A percentile compares a stretch with the other conserved stretches of the same genome.
These are phyloP conservation scores for Tragelaphus eurycerus DNA, from an alignment of 2,797 vertebrate species.

Conservation along the genomic window DNA sequence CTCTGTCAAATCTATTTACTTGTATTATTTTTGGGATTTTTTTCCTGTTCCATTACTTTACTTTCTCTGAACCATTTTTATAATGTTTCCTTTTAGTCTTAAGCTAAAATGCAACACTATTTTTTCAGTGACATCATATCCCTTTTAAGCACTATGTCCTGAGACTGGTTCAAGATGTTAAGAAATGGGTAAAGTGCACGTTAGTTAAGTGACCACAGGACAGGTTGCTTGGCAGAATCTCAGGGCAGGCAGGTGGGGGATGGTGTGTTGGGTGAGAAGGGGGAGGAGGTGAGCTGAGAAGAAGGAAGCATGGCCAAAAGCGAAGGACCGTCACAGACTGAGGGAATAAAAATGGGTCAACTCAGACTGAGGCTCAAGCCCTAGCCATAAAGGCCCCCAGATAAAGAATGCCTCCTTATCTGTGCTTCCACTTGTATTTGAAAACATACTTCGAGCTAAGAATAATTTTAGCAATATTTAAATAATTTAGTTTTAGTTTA, in stretches of 20 bases:
- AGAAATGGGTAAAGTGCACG: background rate
- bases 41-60: background rate
- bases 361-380: background rate
- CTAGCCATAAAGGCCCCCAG: background rate
- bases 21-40: background rate
- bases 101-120: background rate
- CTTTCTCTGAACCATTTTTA: background rate
- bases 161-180: background rate
- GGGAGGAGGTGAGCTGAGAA: background rate
- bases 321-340: background rate
- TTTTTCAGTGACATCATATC: background rate
- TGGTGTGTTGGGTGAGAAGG: no score
- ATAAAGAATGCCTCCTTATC: background rate
- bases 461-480: background rate
- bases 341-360: background rate
- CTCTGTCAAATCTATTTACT: background rate
- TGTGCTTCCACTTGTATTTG: background rate
- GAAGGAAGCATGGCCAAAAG: background rate
- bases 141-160: background rate
- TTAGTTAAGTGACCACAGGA: background rate
- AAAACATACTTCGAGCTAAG: background rate
- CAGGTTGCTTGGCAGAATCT: background rate
- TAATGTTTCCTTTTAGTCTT: constrained; percentile 7
- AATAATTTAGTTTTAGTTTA: background rate
- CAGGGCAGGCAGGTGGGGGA: background rate